These are phyloP conservation scores for Nezara viridula DNA, from an alignment of 2,888 invertebrate genomes.

Conservation along the genomic window DNA sequence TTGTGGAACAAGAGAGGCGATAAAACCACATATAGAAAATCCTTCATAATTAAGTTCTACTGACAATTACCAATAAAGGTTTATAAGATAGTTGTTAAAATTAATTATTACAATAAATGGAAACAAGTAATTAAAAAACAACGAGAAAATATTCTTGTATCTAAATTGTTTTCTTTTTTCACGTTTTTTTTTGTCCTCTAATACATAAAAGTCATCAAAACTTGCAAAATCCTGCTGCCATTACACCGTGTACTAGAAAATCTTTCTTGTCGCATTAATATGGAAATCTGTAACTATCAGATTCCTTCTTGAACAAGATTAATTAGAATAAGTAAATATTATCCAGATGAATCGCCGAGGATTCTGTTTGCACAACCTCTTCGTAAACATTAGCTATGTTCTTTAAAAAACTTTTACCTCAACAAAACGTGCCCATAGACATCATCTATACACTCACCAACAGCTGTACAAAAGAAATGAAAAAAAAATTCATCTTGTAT, in stretches of 20 bases:
- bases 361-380: background rate
- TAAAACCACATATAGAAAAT: constrained; percentile 46
- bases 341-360: background rate
- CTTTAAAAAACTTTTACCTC: background rate
- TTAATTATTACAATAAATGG: constrained; percentile 44
- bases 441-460: background rate
- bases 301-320: background rate
- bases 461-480: constrained; percentile 18
- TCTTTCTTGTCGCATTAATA: background rate
- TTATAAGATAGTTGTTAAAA: constrained; percentile 46
- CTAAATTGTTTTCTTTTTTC: constrained; percentile 30
- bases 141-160: constrained; percentile 24
- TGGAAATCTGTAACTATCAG: background rate
- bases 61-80: constrained; percentile 35
- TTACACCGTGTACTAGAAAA: background rate
- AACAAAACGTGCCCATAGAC: background rate
- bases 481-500: constrained; percentile 20
- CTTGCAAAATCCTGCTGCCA: constrained; percentile 40
- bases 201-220: constrained; percentile 29
- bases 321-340: background rate
- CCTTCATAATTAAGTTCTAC: constrained; percentile 46
- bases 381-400: background rate
- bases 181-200: background rate
- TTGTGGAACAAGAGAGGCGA: constrained; percentile 32
- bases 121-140: constrained; percentile 39